Evolutionary conservation across 2,113 vertebrate species (phyloP), one percentile per base, ranked within the genome.

Genomic region (Craseonycteris thonglongyai): DNA sequence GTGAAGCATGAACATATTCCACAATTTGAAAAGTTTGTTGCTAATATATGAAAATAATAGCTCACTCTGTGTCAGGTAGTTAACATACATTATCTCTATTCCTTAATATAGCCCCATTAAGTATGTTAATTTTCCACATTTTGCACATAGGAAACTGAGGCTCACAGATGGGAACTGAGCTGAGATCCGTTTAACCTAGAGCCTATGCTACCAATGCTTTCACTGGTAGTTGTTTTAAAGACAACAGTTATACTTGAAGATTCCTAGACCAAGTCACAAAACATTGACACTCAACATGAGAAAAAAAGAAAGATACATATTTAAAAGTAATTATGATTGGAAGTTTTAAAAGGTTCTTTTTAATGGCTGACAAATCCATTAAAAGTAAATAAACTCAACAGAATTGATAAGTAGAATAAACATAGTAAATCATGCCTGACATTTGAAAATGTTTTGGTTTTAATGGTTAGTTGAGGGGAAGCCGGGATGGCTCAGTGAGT

Each of bases 401-500:
- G 21, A 79, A 33, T 84, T 51, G 86, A 22, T 69, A 86, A 38
- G 15, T 21, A 94, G 65, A 71, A 93, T 88, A 71, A 94, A 88
- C 16, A 51, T 47, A 87, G 21, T 87, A 88, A 95, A n/a, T 12
- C 18, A 90, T 59, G 56, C 24, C 45, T 87, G 33, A 90, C 30
- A 76, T 15, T 71, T 59, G 47, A 93, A 87, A 90, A 91, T 58
- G 76, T 93, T 87, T 63, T 90, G 85, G 18, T 74, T 93, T 90
- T 82, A 81, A 78, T 59, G 88, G 61, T 76, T 85, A 95, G 91
- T 2, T 97, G 66, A n/a, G n/a, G n/a, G n/a, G n/a, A n/a, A n/a
- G n/a, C n/a, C n/a, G n/a, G n/a, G n/a, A n/a, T n/a, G n/a, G n/a
- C n/a, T n/a, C n/a, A n/a, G n/a, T n/a, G n/a, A n/a, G n/a, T n/a